Percentiles rank a stretch among this genome's conserved stretches.
phyloP scores from a whole-genome alignment of 2,113 vertebrate genomes.

The Thermophis baileyi region DNA sequence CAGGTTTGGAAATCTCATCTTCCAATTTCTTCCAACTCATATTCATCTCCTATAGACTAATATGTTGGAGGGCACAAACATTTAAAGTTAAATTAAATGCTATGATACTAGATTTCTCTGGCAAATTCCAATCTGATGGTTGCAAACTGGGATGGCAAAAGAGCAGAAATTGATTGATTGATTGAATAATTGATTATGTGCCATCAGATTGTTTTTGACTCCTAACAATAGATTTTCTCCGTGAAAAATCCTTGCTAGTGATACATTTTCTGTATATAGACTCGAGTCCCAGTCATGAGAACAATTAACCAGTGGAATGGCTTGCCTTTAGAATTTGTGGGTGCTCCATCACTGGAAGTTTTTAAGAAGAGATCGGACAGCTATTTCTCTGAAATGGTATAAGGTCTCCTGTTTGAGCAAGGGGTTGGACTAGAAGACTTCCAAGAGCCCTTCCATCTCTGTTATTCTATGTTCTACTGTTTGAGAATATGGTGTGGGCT shows the following conservation, averaged over 20 bases:
- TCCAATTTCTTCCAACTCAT: neutral
- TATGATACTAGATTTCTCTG: neutral
- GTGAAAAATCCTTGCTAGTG: neutral
- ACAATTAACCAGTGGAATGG: neutral
- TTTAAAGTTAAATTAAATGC: neutral
- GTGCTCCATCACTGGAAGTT: neutral
- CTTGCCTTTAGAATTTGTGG: neutral
- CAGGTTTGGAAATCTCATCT: neutral
- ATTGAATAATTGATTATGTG: neutral
- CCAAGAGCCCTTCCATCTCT: neutral
- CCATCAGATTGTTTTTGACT: neutral
- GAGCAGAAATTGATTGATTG: neutral
- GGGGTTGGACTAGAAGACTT: neutral
- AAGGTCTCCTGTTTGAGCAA: neutral
- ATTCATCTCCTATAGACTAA: neutral
- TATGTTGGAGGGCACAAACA: neutral
- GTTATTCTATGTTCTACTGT: neutral
- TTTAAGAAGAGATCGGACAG: neutral
- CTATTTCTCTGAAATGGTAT: neutral
- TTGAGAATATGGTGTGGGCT: neutral
- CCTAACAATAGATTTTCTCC: neutral
- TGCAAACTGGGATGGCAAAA: neutral
- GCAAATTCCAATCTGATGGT: neutral
- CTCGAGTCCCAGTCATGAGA: neutral
- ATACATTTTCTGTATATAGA: neutral